Base-by-base conservation (phyloP, 2,113 vertebrate genomes). In the Leucosticte australis region DNA sequence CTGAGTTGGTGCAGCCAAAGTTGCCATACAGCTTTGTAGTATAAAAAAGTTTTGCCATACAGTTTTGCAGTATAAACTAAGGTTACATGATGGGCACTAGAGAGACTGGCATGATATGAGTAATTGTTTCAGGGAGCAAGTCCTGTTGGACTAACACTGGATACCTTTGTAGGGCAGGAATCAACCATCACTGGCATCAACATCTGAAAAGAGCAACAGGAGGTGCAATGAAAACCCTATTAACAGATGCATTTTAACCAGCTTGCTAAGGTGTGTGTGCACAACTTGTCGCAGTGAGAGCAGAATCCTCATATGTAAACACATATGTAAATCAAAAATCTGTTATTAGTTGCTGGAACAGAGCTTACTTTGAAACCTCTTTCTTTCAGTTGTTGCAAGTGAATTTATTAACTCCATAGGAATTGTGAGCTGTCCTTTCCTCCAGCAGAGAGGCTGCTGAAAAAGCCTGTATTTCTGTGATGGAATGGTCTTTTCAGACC, bases 21-120 rank as follows among this genome's bases (percentile, higher is more conserved):
- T 16, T 73, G 39, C 28, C 35, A 46, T 4, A 10, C 6, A 8
- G 9, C 42, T 79, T 35, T 88, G 26, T 6, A 6, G n/a, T 1
- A 24, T 11, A 39, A 63, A 39, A 42, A 42, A 8, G 9, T 46
- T 79, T 42, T 70, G 42, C 30, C 31, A 44, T 4, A 9, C 6
- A 7, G 8, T 47, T 77, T 35, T 88, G 26, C 6, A 7, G n/a
- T 1, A 27, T 11, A 35, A 63, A 39, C 33, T 35, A 8, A 20
- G 15, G 7, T n/a, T 44, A 23, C 2, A 2, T 24, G 37, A 15
- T 59, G 42, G 13, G 9, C 1, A 1, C 31, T 55, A 11, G 33
- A 63, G 28, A 46, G 17, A 28, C 35, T 27, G 39, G 10, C 4
- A 31, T 21, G 30, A 20, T 35, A 4, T 1, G 1, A 42, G 1